phyloP scores from a whole-genome alignment of 2,888 invertebrate species.

The Drosophila mettleri region DNA sequence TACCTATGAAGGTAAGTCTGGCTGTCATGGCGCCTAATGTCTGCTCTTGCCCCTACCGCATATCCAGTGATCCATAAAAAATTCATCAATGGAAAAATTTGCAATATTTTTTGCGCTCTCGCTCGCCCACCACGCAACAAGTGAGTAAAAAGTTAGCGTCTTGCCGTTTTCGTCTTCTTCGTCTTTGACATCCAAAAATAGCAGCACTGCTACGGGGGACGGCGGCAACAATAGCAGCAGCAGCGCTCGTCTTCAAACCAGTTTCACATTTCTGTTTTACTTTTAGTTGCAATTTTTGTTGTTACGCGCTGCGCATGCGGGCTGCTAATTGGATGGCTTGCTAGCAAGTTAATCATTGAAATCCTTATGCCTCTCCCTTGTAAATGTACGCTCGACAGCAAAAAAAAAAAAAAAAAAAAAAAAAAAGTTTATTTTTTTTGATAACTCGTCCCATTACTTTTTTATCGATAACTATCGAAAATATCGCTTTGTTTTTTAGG shows the following conservation, averaged over 20 bases:
- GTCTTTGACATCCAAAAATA: conserved; percentile 21
- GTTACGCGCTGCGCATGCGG: conserved; percentile 63
- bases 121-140: conserved; percentile 57
- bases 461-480: no score
- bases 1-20: no score
- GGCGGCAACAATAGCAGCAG: conserved; percentile 4
- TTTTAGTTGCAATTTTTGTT: conserved; percentile 33
- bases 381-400: no score
- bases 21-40: conserved; percentile 1
- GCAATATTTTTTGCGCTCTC: conserved; percentile 62
- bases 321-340: conserved; percentile 70
- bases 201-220: not conserved
- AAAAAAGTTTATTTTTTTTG: no score
- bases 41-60: not conserved
- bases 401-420: no score
- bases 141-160: conserved; percentile 44
- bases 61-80: conserved; percentile 31
- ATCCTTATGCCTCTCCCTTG: conserved; percentile 14
- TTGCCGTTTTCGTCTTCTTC: conserved; percentile 26
- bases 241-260: conserved; percentile 62
- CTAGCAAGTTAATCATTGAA: conserved; percentile 42
- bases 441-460: no score
- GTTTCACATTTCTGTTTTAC: conserved; percentile 44
- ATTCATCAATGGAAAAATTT: conserved; percentile 80
- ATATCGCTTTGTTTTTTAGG: no score